Base-by-base conservation (phyloP, 2,888 invertebrate species). In the Drosophila trichaetosa region DNA sequence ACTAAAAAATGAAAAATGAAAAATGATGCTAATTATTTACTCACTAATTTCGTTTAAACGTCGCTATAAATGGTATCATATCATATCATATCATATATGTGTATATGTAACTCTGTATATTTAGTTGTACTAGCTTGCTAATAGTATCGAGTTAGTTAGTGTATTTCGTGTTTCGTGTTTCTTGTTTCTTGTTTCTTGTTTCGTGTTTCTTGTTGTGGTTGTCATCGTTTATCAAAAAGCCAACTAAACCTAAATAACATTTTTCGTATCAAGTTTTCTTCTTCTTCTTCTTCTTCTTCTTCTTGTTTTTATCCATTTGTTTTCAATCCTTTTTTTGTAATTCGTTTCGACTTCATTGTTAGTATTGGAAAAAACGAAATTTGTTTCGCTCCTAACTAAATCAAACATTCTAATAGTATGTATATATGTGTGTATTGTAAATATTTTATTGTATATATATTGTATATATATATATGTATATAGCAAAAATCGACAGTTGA, bases 401-500 rank as follows among this genome's bases (percentile, higher is more conserved):
- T 10, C 46, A 63, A 71, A 62, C 38, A 59, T 57, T 52, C 52
- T 54, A 59, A 54, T 33, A 24, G 52, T 58, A 51, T 42, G 18
- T 66, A 27, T 54, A 24, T 61, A 10, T 52, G 27, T 57, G 13
- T 52, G 27, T 57, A 34, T 46, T 49, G 31, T 57, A 63, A 53
- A 36, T 61, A 29, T 46, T 54, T 4, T 34, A 31, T 33, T 59
- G 36, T 71, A 40, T 67, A 59, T 27, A 13, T 29, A 54, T 38
- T 51, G 21, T 60, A 13, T 57, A 42, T 69, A 4, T 56, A 34
- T 16, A 8, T 31, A 16, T 34, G 2, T 27, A 18, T 58, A 13
- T 62, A 83, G 85, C 86, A 91, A 91, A 91, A 91, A 91, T 91
- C 91, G 91, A 91, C 91, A 91, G 91, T 91, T 91, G 82, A 89